These are phyloP conservation scores for Perca fluviatilis DNA, from an alignment of 2,113 vertebrate species.

Conservation along the genomic window DNA sequence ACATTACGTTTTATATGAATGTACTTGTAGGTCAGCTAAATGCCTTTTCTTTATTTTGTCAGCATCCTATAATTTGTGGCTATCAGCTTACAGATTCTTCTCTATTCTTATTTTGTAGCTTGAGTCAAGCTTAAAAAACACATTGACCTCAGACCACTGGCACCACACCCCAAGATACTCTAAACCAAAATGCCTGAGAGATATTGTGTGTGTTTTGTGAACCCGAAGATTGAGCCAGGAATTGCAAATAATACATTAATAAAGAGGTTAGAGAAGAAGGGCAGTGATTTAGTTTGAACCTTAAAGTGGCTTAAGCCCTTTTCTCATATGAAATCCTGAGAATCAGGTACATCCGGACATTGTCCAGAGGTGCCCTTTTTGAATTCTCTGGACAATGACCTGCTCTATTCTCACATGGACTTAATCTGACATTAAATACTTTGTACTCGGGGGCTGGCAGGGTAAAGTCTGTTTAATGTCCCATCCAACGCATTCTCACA, in stretches of 20 bases:
- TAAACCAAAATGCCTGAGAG: not conserved
- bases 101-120: not conserved
- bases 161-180: not conserved
- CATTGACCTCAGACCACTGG: not conserved
- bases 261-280: not conserved
- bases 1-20: not conserved
- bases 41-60: not conserved
- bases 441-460: too few species aligned
- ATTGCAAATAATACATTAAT: not conserved
- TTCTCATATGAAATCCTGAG: too few species aligned
- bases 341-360: too few species aligned
- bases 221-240: not conserved
- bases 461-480: too few species aligned
- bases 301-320: not conserved
- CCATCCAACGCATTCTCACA: too few species aligned
- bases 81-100: not conserved
- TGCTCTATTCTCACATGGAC: too few species aligned
- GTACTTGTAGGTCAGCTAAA: not conserved
- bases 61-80: not conserved
- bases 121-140: not conserved
- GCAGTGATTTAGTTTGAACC: not conserved
- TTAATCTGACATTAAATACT: too few species aligned
- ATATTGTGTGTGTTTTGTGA: not conserved
- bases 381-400: too few species aligned
- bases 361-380: too few species aligned